A percentile compares a stretch with the other conserved stretches of the same genome.
Evolutionary conservation across 2,113 vertebrate species (phyloP).

Genomic region (Siniperca knerii): DNA sequence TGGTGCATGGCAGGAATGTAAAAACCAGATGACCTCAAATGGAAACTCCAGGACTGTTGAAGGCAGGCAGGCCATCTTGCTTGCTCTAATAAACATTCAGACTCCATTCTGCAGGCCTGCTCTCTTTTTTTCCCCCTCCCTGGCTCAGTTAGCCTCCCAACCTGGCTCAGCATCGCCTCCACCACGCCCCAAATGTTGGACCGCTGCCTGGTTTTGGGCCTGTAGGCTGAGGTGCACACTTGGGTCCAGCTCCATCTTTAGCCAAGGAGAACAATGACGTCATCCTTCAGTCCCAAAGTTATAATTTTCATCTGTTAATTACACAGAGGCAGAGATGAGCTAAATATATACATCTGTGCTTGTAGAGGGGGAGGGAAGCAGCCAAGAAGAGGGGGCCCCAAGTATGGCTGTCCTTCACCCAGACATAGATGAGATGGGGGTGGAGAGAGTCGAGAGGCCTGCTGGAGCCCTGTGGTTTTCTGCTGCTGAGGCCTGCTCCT

Average conservation of each 20-base stretch:
- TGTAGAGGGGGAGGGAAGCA: slow-evolving; percentile 18
- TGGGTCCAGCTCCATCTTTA: slow-evolving; percentile 46
- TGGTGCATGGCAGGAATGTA: slow-evolving; percentile 79
- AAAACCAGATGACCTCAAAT: slow-evolving; percentile 84
- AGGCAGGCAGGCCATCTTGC: slow-evolving; percentile 67
- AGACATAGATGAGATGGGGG: slow-evolving; percentile 21
- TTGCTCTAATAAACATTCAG: slow-evolving; percentile 69
- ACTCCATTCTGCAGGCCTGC: slow-evolving; percentile 29
- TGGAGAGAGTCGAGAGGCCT: slow-evolving; percentile 47
- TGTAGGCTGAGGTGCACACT: slow-evolving; percentile 1
- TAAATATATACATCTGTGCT: slow-evolving; percentile 77
- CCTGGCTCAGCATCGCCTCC: slow-evolving; percentile 50
- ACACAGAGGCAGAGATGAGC: slow-evolving; percentile 73
- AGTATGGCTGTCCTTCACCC: slow-evolving; percentile 34
- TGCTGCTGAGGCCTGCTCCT: slow-evolving; percentile 59
- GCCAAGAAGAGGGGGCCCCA: slow-evolving; percentile 28
- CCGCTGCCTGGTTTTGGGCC: slow-evolving; percentile 41
- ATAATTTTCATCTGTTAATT: slow-evolving; percentile 84
- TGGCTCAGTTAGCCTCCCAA: slow-evolving; percentile 26
- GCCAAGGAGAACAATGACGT: slow-evolving; percentile 72
- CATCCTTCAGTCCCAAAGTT: slow-evolving; percentile 70
- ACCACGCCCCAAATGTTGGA: slow-evolving; percentile 65
- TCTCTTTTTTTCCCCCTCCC: slow-evolving; percentile 7
- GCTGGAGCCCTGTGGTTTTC: slow-evolving; percentile 77
- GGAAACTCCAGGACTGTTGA: slow-evolving; percentile 78